Conservation (phyloP, 2,888 invertebrate species). For the Brachyopa scutellaris region DNA sequence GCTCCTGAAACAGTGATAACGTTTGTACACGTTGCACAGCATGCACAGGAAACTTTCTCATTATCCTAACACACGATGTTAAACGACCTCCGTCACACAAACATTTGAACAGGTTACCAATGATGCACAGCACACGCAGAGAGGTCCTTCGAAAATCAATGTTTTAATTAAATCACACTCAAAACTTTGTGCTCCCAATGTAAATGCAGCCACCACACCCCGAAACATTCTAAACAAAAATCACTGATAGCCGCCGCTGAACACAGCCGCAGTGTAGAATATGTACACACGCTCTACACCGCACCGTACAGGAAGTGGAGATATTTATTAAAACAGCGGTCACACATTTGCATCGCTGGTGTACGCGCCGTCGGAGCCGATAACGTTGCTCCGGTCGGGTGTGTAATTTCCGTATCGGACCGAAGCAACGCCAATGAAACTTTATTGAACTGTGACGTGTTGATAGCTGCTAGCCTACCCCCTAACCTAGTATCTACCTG, state of each 20-base stretch:
- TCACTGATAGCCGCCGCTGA: conserved; percentile 22
- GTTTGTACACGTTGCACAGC: not conserved
- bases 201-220: conserved; percentile 28
- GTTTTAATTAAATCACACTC: conserved; percentile 66
- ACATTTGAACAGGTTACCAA: conserved; percentile 6
- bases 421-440: not conserved
- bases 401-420: conserved; percentile 34
- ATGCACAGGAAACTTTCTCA: conserved; percentile 27
- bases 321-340: conserved; percentile 30
- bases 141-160: conserved; percentile 49
- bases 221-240: conserved; percentile 39
- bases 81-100: conserved; percentile 1
- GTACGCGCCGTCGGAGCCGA: conserved; percentile 44
- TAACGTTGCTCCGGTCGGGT: conserved; percentile 33
- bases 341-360: too few relatives aligned
- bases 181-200: conserved; percentile 35
- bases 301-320: not conserved
- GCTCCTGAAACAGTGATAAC: not conserved
- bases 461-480: too few relatives aligned
- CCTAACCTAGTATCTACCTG: not conserved
- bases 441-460: conserved; percentile 32
- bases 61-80: conserved; percentile 25
- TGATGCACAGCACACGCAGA: not conserved
- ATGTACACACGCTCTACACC: too few relatives aligned
- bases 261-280: too few relatives aligned